These are phyloP conservation scores for Mimachlamys varia DNA, from an alignment of 2,888 invertebrate genomes.

Conservation along the genomic window DNA sequence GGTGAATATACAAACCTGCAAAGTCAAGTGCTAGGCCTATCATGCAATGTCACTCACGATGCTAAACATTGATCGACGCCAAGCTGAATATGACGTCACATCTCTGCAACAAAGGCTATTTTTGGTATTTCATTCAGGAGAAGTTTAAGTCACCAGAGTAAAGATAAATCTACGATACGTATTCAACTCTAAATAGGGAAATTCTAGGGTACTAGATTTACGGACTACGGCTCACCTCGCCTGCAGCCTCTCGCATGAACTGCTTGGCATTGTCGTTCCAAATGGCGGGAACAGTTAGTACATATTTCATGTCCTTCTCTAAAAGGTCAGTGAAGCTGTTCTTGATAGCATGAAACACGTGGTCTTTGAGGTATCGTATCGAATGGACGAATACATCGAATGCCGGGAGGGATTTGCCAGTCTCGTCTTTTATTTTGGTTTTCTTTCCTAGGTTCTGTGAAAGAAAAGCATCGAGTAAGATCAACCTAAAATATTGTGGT, in stretches of 20 bases:
- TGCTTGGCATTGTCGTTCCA: slow-evolving; percentile 39
- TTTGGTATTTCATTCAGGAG: no score
- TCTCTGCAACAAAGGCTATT: no score
- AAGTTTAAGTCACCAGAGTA: no score
- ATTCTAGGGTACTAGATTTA: background rate
- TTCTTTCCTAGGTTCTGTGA: slow-evolving; percentile 9
- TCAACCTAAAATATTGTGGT: no score
- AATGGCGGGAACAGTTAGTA: slow-evolving; percentile 28
- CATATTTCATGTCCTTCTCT: slow-evolving; percentile 31
- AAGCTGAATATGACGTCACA: no score
- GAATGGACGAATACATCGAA: background rate
- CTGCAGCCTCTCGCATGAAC: background rate
- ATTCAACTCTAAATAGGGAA: no score
- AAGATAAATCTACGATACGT: no score
- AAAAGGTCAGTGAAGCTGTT: background rate
- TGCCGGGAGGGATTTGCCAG: background rate
- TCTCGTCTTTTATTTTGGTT: background rate
- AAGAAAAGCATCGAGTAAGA: no score
- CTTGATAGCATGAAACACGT: background rate
- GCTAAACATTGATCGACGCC: no score
- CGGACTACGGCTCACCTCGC: background rate
- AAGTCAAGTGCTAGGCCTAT: no score
- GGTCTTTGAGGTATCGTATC: slow-evolving; percentile 24
- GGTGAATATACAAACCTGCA: no score
- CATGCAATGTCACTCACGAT: no score